Evolutionary conservation across 2,113 vertebrate species (phyloP).

Genomic region (Dasyornis broadbenti): DNA sequence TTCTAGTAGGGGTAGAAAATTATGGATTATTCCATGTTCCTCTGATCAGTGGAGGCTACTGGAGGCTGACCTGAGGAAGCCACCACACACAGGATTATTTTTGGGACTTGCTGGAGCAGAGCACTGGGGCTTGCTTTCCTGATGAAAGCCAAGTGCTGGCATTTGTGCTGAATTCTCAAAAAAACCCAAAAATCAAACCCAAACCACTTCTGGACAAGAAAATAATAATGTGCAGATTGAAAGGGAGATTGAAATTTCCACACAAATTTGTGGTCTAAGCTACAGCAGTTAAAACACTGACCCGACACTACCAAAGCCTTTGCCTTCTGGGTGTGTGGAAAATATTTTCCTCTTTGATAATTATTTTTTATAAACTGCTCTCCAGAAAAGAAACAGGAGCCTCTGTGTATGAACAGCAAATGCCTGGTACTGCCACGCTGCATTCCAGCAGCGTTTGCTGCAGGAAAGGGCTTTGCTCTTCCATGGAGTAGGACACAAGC

Average conservation of each 20-base stretch:
- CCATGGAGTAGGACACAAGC: not conserved
- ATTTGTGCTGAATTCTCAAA: conserved; percentile 10
- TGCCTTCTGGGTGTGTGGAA: not conserved
- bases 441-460: not conserved
- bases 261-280: not conserved
- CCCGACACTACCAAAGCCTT: not conserved
- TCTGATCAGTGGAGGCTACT: not conserved
- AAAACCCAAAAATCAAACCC: not conserved
- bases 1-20: too few relatives aligned
- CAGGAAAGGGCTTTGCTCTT: not conserved
- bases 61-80: not conserved
- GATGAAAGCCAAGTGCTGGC: not conserved
- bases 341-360: not conserved
- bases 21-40: not conserved
- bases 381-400: not conserved
- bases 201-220: not conserved
- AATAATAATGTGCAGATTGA: conserved; percentile 29
- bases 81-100: not conserved
- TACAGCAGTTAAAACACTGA: not conserved
- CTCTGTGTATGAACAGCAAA: not conserved
- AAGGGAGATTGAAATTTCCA: too few relatives aligned
- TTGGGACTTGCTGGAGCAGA: not conserved
- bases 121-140: not conserved
- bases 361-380: not conserved
- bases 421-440: not conserved